Conservation (phyloP, 2,797 vertebrate genomes). For the Chanos chanos region DNA sequence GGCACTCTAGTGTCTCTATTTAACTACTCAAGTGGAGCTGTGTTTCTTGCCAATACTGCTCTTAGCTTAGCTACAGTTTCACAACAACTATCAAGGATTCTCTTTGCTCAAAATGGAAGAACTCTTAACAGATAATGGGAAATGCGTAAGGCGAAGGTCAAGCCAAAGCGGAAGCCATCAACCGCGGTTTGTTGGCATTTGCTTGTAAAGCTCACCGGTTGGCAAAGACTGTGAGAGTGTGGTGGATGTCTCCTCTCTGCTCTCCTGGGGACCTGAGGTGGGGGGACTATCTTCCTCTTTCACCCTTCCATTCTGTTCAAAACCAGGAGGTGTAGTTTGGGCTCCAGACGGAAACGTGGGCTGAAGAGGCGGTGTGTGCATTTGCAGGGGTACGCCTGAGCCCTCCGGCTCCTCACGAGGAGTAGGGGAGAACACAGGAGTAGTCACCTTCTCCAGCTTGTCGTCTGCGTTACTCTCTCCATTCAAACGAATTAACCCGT, state of each 20-base stretch:
- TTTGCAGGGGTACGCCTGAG: background rate
- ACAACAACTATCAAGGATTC: no score
- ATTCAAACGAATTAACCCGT: constrained; percentile 83
- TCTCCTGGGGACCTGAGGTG: background rate
- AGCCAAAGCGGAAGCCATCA: no score
- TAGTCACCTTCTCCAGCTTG: constrained; percentile 45
- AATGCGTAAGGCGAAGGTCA: no score
- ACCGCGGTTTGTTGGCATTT: no score
- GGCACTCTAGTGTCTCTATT: no score
- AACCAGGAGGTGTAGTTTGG: background rate
- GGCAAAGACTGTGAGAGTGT: constrained; percentile 9
- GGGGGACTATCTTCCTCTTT: background rate
- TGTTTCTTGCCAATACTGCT: no score
- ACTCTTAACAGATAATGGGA: no score
- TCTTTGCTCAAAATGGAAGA: no score
- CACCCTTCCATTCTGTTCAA: background rate
- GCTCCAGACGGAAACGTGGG: constrained; percentile 15
- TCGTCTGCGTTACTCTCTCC: constrained; percentile 65
- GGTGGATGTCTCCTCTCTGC: constrained; percentile 8
- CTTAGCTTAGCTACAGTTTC: no score
- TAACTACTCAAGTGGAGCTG: no score
- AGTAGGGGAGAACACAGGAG: constrained; percentile 16
- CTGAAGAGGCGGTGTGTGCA: constrained; percentile 4
- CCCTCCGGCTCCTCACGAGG: no score
- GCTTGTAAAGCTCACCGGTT: constrained; percentile 31